Evolutionary conservation across 2,113 vertebrate genomes (phyloP).

Genomic region (Thalassoma bifasciatum): DNA sequence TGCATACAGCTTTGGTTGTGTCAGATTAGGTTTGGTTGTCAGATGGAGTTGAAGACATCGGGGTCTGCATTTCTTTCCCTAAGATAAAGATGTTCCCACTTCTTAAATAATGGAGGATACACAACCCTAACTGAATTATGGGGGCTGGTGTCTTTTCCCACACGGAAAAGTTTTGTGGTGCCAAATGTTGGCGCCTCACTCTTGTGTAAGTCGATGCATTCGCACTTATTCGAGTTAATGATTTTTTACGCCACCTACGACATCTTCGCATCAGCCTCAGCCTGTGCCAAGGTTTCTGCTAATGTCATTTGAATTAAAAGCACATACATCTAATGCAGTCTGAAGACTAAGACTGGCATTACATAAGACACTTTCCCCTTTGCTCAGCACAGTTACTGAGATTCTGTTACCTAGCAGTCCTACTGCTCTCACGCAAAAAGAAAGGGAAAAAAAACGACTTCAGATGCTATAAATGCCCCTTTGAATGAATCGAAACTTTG

Average conservation of each 20-base stretch:
- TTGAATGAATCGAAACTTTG: no score
- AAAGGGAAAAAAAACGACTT: no score
- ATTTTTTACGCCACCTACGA: slow-evolving; percentile 51
- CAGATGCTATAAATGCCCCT: no score
- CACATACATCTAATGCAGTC: slow-evolving; percentile 31
- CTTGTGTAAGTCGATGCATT: slow-evolving; percentile 34
- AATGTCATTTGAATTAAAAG: slow-evolving; percentile 43
- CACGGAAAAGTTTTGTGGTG: slow-evolving; percentile 51
- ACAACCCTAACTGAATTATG: neutral
- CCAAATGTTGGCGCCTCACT: slow-evolving; percentile 40
- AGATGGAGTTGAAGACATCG: neutral
- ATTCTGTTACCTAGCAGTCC: slow-evolving; percentile 33
- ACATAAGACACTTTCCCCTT: slow-evolving; percentile 45
- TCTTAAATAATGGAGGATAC: neutral
- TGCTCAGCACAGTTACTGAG: slow-evolving; percentile 46
- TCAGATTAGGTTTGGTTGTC: slow-evolving; percentile 17
- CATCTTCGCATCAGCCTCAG: slow-evolving; percentile 35
- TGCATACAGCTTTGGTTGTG: slow-evolving; percentile 15
- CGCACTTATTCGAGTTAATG: slow-evolving; percentile 52
- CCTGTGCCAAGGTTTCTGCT: slow-evolving; percentile 16
- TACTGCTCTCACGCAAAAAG: neutral
- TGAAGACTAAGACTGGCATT: slow-evolving; percentile 28
- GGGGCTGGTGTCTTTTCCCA: slow-evolving; percentile 33
- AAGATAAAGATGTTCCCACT: neutral
- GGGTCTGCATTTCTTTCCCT: neutral